phyloP scores from a whole-genome alignment of 2,113 vertebrate genomes.

The Heloderma charlesbogerti region DNA sequence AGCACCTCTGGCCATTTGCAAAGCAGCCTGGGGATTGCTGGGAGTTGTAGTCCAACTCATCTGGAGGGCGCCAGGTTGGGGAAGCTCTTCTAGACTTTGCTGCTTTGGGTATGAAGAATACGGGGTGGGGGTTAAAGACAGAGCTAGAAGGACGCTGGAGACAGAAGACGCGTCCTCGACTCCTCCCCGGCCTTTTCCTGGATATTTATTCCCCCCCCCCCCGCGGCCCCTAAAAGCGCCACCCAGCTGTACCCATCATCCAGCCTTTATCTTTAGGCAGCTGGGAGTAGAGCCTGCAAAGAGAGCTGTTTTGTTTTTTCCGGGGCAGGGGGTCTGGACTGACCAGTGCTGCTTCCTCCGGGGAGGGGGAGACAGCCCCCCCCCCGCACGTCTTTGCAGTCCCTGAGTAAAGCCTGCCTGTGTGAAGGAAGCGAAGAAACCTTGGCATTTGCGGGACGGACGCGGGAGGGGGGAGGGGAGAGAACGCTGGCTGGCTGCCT shows the following conservation, averaged over 20 bases:
- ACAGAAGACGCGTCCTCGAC: background rate
- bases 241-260: no score
- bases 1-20: no score
- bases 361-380: background rate
- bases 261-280: background rate
- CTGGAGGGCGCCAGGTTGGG: no score
- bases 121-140: background rate
- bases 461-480: background rate
- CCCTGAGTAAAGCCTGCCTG: background rate
- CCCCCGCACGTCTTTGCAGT: background rate
- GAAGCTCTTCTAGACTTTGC: background rate
- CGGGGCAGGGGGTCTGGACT: background rate
- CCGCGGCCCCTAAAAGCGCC: no score
- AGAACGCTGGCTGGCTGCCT: constrained; percentile 10
- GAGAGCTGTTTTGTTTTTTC: no score
- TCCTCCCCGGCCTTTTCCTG: background rate
- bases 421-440: background rate
- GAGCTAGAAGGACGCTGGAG: background rate
- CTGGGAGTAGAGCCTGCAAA: background rate
- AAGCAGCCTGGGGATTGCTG: no score
- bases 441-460: background rate
- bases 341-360: background rate
- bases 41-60: no score
- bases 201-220: background rate
- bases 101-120: background rate